Evolutionary conservation across 2,888 invertebrate species (phyloP).

Genomic region (Papilio demoleus): DNA sequence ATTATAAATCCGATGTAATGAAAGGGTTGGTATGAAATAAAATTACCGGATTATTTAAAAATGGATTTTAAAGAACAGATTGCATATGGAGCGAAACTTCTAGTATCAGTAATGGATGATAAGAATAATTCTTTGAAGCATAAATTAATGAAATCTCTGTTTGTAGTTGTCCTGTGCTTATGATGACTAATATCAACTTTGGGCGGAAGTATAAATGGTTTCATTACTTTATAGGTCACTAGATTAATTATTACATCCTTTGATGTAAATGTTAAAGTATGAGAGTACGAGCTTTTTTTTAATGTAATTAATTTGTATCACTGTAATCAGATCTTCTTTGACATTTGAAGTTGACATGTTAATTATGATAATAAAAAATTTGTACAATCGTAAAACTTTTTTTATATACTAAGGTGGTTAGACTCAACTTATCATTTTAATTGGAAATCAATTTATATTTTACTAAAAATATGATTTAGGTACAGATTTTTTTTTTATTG

Average conservation of each 20-base stretch:
- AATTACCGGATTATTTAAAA: no score
- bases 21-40: no score
- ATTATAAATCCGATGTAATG: neutral
- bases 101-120: no score
- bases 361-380: neutral
- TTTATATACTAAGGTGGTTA: neutral
- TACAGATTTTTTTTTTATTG: no score
- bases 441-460: neutral
- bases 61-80: no score
- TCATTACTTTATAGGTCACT: slow-evolving; percentile 9
- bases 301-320: neutral
- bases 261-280: slow-evolving; percentile 16
- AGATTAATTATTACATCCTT: slow-evolving; percentile 22
- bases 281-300: neutral
- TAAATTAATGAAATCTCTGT: neutral
- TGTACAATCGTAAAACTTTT: neutral
- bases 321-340: slow-evolving; percentile 12
- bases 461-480: neutral
- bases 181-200: slow-evolving; percentile 11
- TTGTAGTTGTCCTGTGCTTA: neutral
- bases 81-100: no score
- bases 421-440: neutral
- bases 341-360: slow-evolving; percentile 15
- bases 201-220: slow-evolving; percentile 3
- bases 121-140: no score